Conservation (phyloP, 2,113 vertebrate species). For the Rhineura floridana region DNA sequence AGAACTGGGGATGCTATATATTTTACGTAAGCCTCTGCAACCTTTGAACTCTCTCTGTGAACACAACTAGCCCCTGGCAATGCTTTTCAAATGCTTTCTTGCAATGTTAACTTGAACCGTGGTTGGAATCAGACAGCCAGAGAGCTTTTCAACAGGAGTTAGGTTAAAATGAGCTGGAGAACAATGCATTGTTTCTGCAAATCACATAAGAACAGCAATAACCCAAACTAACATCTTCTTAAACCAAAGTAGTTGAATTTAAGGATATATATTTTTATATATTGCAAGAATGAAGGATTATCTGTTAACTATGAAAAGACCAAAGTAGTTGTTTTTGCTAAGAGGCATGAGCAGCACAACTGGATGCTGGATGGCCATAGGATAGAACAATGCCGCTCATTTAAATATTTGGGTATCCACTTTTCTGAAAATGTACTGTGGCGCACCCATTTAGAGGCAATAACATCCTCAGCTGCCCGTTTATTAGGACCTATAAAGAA, state of each 20-base stretch:
- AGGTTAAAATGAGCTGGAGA: background rate
- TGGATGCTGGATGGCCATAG: too few relatives aligned
- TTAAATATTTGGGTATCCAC: too few relatives aligned
- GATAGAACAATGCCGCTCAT: too few relatives aligned
- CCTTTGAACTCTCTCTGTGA: constrained; percentile 41
- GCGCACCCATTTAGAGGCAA: too few relatives aligned
- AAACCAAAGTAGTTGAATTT: background rate
- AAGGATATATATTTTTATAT: too few relatives aligned
- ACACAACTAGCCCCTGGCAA: constrained; percentile 28
- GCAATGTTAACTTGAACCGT: constrained; percentile 33
- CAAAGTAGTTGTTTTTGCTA: too few relatives aligned
- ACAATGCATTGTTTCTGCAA: background rate
- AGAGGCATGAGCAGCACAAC: too few relatives aligned
- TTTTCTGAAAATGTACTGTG: too few relatives aligned
- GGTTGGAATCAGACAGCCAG: constrained; percentile 23
- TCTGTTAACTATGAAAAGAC: too few relatives aligned
- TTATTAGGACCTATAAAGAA: too few relatives aligned
- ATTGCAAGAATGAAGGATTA: too few relatives aligned
- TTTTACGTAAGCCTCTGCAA: constrained; percentile 28
- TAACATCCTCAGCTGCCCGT: too few relatives aligned
- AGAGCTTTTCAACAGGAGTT: background rate
- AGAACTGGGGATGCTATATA: background rate
- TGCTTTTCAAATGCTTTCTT: constrained; percentile 46
- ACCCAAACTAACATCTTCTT: background rate
- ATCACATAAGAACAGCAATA: background rate